These are phyloP conservation scores for Rhinella marina DNA, from an alignment of 2,797 vertebrate genomes.

Conservation along the genomic window DNA sequence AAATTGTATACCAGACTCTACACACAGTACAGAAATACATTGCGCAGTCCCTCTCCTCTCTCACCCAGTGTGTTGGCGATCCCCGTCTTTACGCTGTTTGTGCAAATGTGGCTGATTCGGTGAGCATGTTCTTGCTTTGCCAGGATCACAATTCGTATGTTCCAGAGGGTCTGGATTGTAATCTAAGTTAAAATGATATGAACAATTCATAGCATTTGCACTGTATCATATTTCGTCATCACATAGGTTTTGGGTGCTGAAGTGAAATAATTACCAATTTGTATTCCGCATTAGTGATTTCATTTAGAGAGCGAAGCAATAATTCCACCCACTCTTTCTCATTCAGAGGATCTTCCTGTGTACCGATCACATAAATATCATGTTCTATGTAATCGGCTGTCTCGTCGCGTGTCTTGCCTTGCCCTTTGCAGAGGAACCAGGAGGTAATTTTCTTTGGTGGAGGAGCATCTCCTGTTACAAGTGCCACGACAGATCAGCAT, in stretches of 20 bases:
- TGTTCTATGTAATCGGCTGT: constrained; percentile 94
- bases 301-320: constrained; percentile 83
- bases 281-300: constrained; percentile 92
- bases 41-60: constrained; percentile 24
- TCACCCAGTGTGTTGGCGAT: constrained; percentile 96
- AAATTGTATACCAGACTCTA: not conserved
- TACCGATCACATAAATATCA: constrained; percentile 95
- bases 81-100: constrained; percentile 93
- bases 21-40: not conserved
- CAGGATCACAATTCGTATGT: constrained; percentile 91
- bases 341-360: constrained; percentile 91
- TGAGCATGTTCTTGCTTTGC: constrained; percentile 96
- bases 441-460: constrained; percentile 89
- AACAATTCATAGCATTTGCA: not conserved
- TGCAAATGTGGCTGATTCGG: constrained; percentile 93
- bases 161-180: constrained; percentile 94
- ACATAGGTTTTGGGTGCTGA: not conserved
- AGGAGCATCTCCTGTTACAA: constrained; percentile 84
- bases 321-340: constrained; percentile 94
- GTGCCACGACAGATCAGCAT: constrained; percentile 29
- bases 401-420: constrained; percentile 93
- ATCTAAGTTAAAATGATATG: constrained; percentile 75
- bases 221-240: not conserved
- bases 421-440: constrained; percentile 97
- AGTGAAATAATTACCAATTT: constrained; percentile 82